Percentiles rank a stretch among this genome's conserved stretches.
Conservation (phyloP, 2,888 invertebrate genomes). For the Lasius platythorax region DNA sequence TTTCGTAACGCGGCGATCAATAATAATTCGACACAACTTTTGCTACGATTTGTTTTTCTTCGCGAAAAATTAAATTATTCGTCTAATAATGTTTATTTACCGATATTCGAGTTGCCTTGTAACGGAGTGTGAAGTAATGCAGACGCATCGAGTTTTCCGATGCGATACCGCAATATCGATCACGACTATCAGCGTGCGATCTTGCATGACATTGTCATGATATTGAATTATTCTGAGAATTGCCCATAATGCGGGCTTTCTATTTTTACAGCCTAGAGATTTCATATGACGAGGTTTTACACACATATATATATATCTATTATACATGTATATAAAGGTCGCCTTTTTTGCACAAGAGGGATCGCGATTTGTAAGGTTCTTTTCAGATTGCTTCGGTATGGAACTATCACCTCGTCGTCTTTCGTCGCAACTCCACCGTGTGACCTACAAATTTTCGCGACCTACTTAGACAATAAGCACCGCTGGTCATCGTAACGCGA, state of each 20-base stretch:
- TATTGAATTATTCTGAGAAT: conserved; percentile 53
- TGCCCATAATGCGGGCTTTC: conserved; percentile 24
- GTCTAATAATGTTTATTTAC: not conserved
- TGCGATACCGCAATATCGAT: conserved; percentile 62
- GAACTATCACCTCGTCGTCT: conserved; percentile 42
- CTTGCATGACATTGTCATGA: conserved; percentile 63
- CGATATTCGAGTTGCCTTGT: no score
- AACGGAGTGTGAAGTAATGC: not conserved
- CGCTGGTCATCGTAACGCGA: conserved; percentile 50
- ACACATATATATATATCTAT: no score
- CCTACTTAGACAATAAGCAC: conserved; percentile 67
- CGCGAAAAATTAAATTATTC: not conserved
- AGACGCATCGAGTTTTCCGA: conserved; percentile 24
- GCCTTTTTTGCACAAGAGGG: not conserved
- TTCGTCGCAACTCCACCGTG: conserved; percentile 24
- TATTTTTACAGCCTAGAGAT: conserved; percentile 2
- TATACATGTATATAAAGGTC: not conserved
- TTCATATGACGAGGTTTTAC: not conserved
- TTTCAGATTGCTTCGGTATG: conserved; percentile 14
- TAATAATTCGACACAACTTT: not conserved
- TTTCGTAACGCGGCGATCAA: not conserved
- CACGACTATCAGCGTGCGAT: conserved; percentile 62
- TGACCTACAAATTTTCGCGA: conserved; percentile 74
- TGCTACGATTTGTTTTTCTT: not conserved
- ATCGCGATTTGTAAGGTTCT: not conserved